These are phyloP conservation scores for Myotis planiceps DNA, from an alignment of 2,797 vertebrate genomes.

Conservation along the genomic window DNA sequence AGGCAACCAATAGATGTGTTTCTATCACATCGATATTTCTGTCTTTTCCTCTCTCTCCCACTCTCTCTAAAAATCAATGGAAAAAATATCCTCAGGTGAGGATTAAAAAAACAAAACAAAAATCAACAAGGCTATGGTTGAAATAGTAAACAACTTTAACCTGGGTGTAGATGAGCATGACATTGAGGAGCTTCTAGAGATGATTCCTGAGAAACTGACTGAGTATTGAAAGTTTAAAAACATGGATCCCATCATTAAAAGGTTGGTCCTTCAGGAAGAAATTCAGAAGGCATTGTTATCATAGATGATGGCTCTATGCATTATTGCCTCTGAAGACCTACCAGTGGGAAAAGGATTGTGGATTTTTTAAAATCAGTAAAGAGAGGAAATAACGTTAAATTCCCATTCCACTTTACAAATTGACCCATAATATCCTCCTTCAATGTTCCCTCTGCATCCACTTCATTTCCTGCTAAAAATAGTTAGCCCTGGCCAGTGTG, in stretches of 20 bases:
- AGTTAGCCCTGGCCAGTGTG: not conserved
- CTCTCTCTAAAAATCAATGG: not conserved
- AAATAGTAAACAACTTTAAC: not conserved
- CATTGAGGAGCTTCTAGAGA: not conserved
- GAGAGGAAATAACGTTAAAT: slow-evolving; percentile 71
- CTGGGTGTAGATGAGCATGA: not conserved
- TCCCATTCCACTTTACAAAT: slow-evolving; percentile 64
- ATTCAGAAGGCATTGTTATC: not conserved
- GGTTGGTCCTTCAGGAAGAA: not conserved
- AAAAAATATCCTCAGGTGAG: no score
- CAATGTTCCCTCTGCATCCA: not conserved
- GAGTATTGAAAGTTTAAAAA: not conserved
- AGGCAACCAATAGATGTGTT: no score
- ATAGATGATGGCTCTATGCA: not conserved
- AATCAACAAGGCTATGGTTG: no score
- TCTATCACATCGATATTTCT: no score
- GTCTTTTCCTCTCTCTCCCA: no score
- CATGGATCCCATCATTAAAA: not conserved
- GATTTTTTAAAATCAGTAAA: not conserved
- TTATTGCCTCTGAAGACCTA: not conserved
- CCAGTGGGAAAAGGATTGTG: not conserved
- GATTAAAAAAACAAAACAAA: not conserved
- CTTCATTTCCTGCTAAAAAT: not conserved
- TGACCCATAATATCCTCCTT: not conserved
- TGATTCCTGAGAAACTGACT: not conserved